Base-by-base conservation (phyloP, 2,888 invertebrate species). In the Harmothoe impar region DNA sequence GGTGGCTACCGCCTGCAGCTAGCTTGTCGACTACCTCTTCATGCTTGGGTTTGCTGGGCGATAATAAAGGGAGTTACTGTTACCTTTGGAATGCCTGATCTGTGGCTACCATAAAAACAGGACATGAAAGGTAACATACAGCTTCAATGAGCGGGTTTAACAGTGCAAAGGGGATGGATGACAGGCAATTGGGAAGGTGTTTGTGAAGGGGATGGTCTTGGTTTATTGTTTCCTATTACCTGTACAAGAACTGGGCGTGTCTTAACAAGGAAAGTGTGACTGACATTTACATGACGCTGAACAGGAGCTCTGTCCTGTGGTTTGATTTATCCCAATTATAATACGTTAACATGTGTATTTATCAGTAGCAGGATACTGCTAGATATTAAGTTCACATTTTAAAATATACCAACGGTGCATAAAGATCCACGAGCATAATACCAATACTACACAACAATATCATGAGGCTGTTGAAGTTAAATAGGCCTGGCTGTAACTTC, bases 51-150 rank as follows among this genome's bases (percentile, higher is more conserved):
- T 72, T 72, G 31, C 29, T 72, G 31, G 31, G n/a, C 25, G 72
- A 29, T 72, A 25, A 72, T 15, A 72, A 15, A 72, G 25, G 72
- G 15, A n/a, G 15, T 29, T 72, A n/a, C 29, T 43, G 43, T 43
- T 43, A 43, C 43, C 43, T 7, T n/a, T 43, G 72, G 72, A 29
- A 72, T 72, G 72, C 72, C 25, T 72, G 72, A 72, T 72, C 72
- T 29, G 15, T 25, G 43, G 62, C 62, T 62, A 72, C 25, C 25
- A 29, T 5, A 72, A 72, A 72, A 72, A 29, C 5, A 3, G 25
- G 29, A 29, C 29, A 72, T 29, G 72, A 29, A 72, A 72, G 29
- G 62, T 20, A n/a, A 72, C 72, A 72, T 29, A 72, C 72, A n/a
- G 72, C 17, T 15, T 72, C n/a, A 72, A 72, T 72, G 17, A 72